These are phyloP conservation scores for Muscicapa striata DNA, from an alignment of 2,797 vertebrate genomes.

Conservation along the genomic window DNA sequence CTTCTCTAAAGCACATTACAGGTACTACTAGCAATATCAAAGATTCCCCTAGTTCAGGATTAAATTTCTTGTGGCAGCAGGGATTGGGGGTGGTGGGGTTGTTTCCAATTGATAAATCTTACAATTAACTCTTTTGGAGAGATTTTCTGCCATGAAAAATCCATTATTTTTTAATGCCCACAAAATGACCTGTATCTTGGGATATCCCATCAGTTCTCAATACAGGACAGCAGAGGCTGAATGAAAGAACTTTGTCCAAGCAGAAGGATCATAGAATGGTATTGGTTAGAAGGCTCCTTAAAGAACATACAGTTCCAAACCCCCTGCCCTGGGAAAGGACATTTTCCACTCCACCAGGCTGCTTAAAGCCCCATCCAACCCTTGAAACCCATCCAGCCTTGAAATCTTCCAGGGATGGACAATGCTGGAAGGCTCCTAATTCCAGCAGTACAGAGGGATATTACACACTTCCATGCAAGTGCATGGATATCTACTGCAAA, in stretches of 20 bases:
- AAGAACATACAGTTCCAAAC: not conserved
- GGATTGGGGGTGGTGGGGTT: accelerated
- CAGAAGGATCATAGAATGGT: not conserved
- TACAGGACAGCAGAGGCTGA: not conserved
- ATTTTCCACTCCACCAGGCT: not conserved
- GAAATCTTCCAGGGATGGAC: not conserved
- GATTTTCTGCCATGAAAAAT: not conserved
- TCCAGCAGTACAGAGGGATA: not conserved
- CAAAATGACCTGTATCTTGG: not conserved
- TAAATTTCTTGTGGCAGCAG: not conserved
- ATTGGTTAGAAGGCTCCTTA: not conserved
- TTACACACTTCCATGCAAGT: not conserved
- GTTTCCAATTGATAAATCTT: not conserved
- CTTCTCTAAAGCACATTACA: not conserved
- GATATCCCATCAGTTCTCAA: not conserved
- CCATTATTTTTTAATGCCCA: not conserved
- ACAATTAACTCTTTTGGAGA: not conserved
- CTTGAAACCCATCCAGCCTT: not conserved
- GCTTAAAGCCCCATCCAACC: not conserved
- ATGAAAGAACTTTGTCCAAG: not conserved
- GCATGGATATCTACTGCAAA: not conserved
- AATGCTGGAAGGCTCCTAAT: not conserved
- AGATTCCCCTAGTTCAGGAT: not conserved
- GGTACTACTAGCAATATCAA: not conserved
- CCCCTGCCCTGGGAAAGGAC: not conserved